Evolutionary conservation across 53 echinoderm and acorn worm genomes (phyloP).

Genomic region (Stichopus horrens): DNA sequence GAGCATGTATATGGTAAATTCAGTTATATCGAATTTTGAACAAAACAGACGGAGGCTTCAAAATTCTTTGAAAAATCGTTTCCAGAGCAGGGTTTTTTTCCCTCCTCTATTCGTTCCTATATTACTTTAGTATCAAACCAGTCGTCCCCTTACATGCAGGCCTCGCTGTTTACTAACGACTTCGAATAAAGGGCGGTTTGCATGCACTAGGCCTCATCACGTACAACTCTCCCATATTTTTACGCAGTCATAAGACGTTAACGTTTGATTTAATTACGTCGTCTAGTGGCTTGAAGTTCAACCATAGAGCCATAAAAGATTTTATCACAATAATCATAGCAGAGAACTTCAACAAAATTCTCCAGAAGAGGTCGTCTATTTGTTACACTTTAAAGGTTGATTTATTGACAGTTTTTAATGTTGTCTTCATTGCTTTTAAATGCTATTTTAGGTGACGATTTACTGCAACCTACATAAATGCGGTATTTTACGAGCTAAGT

Average conservation of each 20-base stretch:
- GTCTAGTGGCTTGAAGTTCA: not conserved
- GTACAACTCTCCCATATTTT: too few relatives aligned
- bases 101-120: too few relatives aligned
- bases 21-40: too few relatives aligned
- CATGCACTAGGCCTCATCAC: too few relatives aligned
- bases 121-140: too few relatives aligned
- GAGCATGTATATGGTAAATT: too few relatives aligned
- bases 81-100: too few relatives aligned
- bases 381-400: not conserved
- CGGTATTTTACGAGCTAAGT: not conserved
- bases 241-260: not conserved
- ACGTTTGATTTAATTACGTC: constrained; percentile 7
- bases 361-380: not conserved
- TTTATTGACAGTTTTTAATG: not conserved
- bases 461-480: not conserved
- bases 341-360: not conserved
- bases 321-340: constrained; percentile 9
- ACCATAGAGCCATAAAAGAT: not conserved
- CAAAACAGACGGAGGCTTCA: too few relatives aligned
- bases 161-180: too few relatives aligned
- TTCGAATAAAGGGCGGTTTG: too few relatives aligned
- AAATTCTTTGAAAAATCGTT: too few relatives aligned
- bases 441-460: not conserved
- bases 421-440: not conserved
- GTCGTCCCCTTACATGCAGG: too few relatives aligned